Conservation (phyloP, 2,888 invertebrate species). For the Formica aserva region DNA sequence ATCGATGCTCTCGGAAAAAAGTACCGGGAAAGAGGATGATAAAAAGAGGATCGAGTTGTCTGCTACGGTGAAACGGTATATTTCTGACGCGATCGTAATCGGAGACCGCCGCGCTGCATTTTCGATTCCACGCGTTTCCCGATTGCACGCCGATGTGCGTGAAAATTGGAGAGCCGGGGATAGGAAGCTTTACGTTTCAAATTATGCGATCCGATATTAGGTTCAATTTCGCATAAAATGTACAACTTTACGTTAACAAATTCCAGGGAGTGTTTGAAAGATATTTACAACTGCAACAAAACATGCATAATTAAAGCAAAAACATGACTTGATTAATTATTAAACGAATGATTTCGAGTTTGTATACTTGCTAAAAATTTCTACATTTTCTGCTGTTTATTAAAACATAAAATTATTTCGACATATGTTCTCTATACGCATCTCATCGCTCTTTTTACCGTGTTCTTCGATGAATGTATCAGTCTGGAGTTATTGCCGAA, state of each 20-base stretch:
- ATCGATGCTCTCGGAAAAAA: constrained; percentile 56
- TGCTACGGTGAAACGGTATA: constrained; percentile 57
- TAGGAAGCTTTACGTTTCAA: constrained; percentile 42
- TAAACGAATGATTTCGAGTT: neutral
- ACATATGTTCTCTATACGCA: neutral
- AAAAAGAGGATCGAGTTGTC: constrained; percentile 48
- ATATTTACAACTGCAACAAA: neutral
- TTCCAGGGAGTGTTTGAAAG: neutral
- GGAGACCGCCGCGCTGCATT: constrained; percentile 69
- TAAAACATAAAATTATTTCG: constrained; percentile 18
- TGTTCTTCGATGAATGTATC: constrained; percentile 28
- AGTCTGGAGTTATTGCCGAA: constrained; percentile 27
- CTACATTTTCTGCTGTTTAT: neutral
- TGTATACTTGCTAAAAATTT: neutral
- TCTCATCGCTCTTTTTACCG: constrained; percentile 3
- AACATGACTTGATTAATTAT: constrained; percentile 3
- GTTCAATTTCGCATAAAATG: neutral
- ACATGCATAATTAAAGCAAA: neutral
- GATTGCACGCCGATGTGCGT: constrained; percentile 21
- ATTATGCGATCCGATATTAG: constrained; percentile 41
- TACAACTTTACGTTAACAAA: neutral
- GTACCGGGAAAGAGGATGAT: constrained; percentile 16
- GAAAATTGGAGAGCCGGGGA: constrained; percentile 63
- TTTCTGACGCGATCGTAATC: constrained; percentile 72
- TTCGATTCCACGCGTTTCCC: constrained; percentile 68